A percentile compares a stretch with the other conserved stretches of the same genome.
Evolutionary conservation across 2,113 vertebrate species (phyloP).

Genomic region (Lepus europaeus): DNA sequence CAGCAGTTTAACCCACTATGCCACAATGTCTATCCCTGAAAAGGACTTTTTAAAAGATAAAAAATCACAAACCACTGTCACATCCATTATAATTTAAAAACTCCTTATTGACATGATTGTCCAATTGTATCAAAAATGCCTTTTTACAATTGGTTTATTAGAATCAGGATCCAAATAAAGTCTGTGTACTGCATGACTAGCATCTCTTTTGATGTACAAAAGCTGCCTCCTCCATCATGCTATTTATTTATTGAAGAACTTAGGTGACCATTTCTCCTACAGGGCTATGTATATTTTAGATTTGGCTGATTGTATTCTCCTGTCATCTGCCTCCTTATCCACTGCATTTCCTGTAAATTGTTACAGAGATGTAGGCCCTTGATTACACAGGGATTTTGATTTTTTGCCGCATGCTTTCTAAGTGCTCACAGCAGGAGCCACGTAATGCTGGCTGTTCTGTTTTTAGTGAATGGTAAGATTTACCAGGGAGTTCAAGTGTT

Average conservation of each 20-base stretch:
- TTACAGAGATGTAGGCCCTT: neutral
- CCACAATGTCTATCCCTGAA: too few species aligned
- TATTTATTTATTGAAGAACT: constrained; percentile 25
- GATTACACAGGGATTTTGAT: neutral
- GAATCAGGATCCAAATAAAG: neutral
- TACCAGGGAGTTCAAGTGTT: neutral
- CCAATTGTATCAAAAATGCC: neutral
- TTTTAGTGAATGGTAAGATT: neutral
- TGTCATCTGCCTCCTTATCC: neutral
- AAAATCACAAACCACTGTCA: neutral
- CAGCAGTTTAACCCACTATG: too few species aligned
- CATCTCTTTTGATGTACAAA: neutral
- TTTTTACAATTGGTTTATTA: constrained; percentile 4
- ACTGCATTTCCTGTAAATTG: neutral
- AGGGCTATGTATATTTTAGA: neutral
- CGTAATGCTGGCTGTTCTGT: neutral
- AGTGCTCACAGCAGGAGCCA: neutral
- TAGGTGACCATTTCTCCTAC: neutral
- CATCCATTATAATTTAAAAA: neutral
- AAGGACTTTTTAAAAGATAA: neutral
- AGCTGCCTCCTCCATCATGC: neutral
- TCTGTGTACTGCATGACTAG: neutral
- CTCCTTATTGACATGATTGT: neutral
- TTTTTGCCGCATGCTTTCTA: neutral
- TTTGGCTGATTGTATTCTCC: neutral